Conservation (phyloP, 1,140 invertebrate species). For the Semibalanus balanoides region DNA sequence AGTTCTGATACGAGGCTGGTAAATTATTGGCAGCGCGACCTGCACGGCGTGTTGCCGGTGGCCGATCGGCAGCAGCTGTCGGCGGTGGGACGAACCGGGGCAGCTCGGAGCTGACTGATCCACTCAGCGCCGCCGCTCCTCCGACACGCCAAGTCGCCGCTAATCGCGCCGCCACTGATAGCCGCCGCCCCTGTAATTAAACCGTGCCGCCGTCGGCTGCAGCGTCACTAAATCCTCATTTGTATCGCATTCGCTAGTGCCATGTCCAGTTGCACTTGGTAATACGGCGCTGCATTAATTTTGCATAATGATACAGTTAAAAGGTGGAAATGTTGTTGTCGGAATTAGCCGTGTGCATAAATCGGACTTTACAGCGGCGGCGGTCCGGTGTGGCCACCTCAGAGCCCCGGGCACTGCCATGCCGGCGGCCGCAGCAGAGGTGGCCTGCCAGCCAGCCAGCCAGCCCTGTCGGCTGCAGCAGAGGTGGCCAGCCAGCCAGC, state of each 20-base stretch:
- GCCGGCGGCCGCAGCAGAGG: too few species aligned
- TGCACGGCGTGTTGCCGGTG: too few species aligned
- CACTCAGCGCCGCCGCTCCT: too few species aligned
- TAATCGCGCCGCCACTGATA: not conserved
- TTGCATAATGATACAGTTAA: conserved; percentile 1
- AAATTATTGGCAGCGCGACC: not conserved
- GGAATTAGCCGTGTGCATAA: not conserved
- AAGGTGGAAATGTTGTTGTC: conserved; percentile 2
- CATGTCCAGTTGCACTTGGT: not conserved
- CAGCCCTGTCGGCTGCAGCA: too few species aligned
- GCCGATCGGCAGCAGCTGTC: too few species aligned
- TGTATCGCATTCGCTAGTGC: not conserved
- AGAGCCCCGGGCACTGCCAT: too few species aligned
- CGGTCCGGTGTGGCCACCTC: too few species aligned
- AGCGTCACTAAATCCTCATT: not conserved
- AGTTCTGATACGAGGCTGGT: not conserved
- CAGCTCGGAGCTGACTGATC: not conserved
- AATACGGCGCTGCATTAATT: not conserved
- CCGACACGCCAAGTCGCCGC: too few species aligned
- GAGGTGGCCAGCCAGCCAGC: too few species aligned
- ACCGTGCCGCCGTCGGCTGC: not conserved
- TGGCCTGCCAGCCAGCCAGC: too few species aligned
- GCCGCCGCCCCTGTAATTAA: not conserved
- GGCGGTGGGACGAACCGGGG: not conserved
- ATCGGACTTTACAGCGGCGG: not conserved